phyloP scores from a whole-genome alignment of 2,888 invertebrate species.

The Brachypalpus laphriformis region DNA sequence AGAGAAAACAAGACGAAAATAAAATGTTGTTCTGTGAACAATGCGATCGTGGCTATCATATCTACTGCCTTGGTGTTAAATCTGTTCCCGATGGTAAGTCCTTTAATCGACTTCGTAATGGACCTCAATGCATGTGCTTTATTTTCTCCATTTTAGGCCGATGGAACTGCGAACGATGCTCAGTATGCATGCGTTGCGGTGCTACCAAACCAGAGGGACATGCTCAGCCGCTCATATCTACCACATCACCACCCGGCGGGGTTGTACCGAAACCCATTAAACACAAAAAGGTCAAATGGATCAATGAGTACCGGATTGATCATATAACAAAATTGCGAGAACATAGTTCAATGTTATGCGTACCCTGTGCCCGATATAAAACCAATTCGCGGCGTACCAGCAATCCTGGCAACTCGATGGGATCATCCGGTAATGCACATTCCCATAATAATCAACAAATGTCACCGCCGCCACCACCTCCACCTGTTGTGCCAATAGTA shows the following conservation, averaged over 20 bases:
- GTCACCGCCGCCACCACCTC: constrained; percentile 72
- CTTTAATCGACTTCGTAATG: too few relatives aligned
- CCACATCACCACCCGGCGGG: constrained; percentile 52
- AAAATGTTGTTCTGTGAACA: constrained; percentile 97
- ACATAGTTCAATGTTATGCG: constrained; percentile 85
- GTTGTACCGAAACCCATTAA: constrained; percentile 76
- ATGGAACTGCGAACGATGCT: constrained; percentile 94
- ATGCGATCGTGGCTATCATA: constrained; percentile 97
- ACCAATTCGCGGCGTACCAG: constrained; percentile 75
- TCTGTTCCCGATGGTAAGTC: constrained; percentile 89
- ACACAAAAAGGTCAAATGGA: constrained; percentile 81
- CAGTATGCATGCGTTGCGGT: constrained; percentile 87
- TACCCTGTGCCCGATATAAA: constrained; percentile 80
- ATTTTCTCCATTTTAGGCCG: constrained; percentile 83
- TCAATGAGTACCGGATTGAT: constrained; percentile 82
- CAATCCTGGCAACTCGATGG: constrained; percentile 45
- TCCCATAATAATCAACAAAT: constrained; percentile 62
- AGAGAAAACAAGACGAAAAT: constrained; percentile 91
- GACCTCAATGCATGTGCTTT: background rate
- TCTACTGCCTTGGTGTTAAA: constrained; percentile 93
- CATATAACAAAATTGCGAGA: constrained; percentile 81
- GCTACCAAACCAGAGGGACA: constrained; percentile 84
- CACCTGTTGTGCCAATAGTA: constrained; percentile 60
- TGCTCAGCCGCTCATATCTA: constrained; percentile 76
- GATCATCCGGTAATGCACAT: constrained; percentile 29